Evolutionary conservation across 23 tunicate genomes (phyloP), one percentile per base, ranked within the genome.

Genomic region (Trididemnum miniatum): DNA sequence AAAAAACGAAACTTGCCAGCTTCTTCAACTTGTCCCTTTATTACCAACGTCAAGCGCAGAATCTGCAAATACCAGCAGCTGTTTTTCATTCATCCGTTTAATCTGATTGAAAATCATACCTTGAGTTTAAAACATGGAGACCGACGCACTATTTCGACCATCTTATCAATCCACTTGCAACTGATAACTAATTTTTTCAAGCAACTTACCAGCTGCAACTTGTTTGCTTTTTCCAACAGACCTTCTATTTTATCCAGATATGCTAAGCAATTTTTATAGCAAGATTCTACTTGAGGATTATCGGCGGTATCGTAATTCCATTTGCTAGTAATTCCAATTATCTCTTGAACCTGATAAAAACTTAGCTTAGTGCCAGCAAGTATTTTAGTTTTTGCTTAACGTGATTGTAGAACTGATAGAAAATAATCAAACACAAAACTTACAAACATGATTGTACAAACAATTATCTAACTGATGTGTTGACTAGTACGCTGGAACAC

Each of bases 161-260:
- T n/a, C n/a, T n/a, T n/a, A n/a, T n/a, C n/a, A n/a, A n/a, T n/a
- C n/a, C n/a, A n/a, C n/a, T n/a, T n/a, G n/a, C n/a, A n/a, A n/a
- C n/a, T n/a, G n/a, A n/a, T n/a, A n/a, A n/a, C n/a, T n/a, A n/a
- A n/a, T n/a, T n/a, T n/a, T n/a, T n/a, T n/a, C n/a, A n/a, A n/a
- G n/a, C n/a, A n/a, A 34, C 34, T 66, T 25, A 89, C 96, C 81
- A 85, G 51, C 73, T 84, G 65, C 0, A 90, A 57, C 24, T 65
- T 39, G 23, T 90, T 67, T 0, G 86, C 89, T 72, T 34, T 20
- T 30, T 77, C 35, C 67, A 90, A 65, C 26, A 90, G 71, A 20
- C 79, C 30, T 24, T 87, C 80, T 35, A 80, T 60, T 80, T 80
- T 73, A 15, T 77, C 50, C 50, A 80, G 79, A 78, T 71, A 79